Evolutionary conservation across 1,140 invertebrate genomes (phyloP).

Genomic region (Neodiprion pinetum): DNA sequence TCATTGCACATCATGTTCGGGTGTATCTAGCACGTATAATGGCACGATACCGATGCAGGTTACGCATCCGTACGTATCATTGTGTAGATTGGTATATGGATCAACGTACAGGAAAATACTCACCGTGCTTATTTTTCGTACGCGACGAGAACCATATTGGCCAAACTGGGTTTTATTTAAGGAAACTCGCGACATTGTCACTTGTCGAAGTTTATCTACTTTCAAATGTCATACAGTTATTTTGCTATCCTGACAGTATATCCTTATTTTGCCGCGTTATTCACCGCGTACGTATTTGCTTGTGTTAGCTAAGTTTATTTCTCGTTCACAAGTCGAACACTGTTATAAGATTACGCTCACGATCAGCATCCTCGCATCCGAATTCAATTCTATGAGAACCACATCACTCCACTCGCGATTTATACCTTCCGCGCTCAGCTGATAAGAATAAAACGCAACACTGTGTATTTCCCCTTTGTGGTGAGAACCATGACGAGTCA

Average conservation of each 20-base stretch:
- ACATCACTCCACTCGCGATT: too few species aligned
- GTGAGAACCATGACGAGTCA: slow-evolving; percentile 1
- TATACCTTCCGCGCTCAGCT: not conserved
- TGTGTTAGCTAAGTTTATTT: not conserved
- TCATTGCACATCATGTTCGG: too few species aligned
- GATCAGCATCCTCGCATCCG: not conserved
- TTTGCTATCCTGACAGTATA: not conserved
- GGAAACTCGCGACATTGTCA: slow-evolving; percentile 59
- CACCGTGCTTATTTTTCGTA: slow-evolving; percentile 62
- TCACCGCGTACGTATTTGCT: not conserved
- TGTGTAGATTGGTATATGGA: too few species aligned
- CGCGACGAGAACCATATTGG: slow-evolving; percentile 58
- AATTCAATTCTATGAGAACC: too few species aligned
- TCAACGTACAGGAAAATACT: slow-evolving; percentile 31
- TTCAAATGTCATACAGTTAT: not conserved
- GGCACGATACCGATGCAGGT: too few species aligned
- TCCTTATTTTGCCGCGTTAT: too few species aligned
- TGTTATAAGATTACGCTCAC: too few species aligned
- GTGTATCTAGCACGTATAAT: too few species aligned
- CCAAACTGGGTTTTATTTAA: slow-evolving; percentile 60
- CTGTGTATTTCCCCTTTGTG: not conserved
- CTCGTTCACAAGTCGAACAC: not conserved
- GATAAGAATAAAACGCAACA: not conserved
- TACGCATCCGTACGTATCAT: too few species aligned
- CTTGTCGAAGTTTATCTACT: not conserved